phyloP scores from a whole-genome alignment of 2,797 vertebrate genomes.

The Pseudomugil gertrudae region DNA sequence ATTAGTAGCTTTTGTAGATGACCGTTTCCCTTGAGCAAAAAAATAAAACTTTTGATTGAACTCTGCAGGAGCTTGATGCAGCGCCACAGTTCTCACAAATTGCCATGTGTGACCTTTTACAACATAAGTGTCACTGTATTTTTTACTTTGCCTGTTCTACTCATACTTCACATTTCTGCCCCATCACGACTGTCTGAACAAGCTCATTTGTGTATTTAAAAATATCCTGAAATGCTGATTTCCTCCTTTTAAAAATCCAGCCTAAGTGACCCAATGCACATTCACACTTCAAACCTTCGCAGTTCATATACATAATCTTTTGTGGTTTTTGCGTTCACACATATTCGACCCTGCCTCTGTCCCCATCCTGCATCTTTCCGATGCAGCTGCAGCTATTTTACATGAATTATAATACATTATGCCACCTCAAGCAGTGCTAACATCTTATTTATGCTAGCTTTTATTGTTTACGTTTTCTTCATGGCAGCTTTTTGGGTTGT shows the following conservation, averaged over 20 bases:
- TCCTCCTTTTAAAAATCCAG: constrained; percentile 53
- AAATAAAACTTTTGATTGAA: background rate
- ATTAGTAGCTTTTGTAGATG: constrained; percentile 3
- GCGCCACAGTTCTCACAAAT: constrained; percentile 23
- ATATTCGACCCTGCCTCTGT: background rate
- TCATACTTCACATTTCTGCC: constrained; percentile 19
- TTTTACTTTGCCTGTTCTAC: constrained; percentile 26
- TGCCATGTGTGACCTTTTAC: constrained; percentile 37
- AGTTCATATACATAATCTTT: background rate
- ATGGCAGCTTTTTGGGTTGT: constrained; percentile 26
- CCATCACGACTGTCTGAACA: constrained; percentile 44
- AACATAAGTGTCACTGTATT: constrained; percentile 30
- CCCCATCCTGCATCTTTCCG: constrained; percentile 2
- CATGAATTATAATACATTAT: constrained; percentile 36
- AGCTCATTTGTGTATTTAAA: constrained; percentile 36
- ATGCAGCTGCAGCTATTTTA: constrained; percentile 43
- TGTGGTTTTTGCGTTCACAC: constrained; percentile 10
- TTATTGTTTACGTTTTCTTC: constrained; percentile 14
- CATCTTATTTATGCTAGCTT: constrained; percentile 37
- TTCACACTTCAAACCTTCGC: constrained; percentile 27
- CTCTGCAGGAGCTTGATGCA: constrained; percentile 16
- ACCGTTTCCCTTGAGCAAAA: background rate
- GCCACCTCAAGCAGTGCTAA: constrained; percentile 19
- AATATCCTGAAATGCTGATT: constrained; percentile 56
- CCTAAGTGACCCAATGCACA: constrained; percentile 60